phyloP scores from a whole-genome alignment of 64 coral and sea anemone species.

The Dendronephthya gigantea region DNA sequence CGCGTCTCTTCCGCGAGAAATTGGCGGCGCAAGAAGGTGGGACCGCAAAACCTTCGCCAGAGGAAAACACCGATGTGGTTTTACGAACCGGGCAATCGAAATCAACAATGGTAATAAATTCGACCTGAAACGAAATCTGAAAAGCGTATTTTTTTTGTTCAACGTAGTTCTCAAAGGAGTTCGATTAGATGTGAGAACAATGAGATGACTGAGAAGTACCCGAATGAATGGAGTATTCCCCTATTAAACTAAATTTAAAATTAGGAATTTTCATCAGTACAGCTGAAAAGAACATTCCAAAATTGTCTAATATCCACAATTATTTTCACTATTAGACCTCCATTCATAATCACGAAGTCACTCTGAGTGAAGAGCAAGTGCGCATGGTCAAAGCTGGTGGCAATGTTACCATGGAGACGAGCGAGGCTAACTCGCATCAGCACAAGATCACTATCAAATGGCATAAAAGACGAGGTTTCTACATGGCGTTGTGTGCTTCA shows the following conservation, averaged over 20 bases:
- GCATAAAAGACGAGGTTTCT: neutral
- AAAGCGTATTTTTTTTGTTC: too few species aligned
- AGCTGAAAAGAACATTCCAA: too few species aligned
- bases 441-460: neutral
- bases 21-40: neutral
- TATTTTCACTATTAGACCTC: too few species aligned
- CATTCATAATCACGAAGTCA: slow-evolving; percentile 36
- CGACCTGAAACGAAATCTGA: too few species aligned
- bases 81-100: slow-evolving; percentile 5
- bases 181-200: too few species aligned
- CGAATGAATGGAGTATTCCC: too few species aligned
- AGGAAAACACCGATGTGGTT: neutral
- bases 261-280: too few species aligned
- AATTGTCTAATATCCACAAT: neutral
- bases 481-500: neutral
- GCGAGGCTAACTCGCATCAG: neutral
- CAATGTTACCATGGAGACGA: neutral
- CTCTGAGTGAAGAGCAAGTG: slow-evolving; percentile 28
- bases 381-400: neutral
- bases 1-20: slow-evolving; percentile 1
- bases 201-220: too few species aligned
- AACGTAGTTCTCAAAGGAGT: too few species aligned
- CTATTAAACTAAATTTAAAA: too few species aligned
- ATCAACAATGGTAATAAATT: too few species aligned
- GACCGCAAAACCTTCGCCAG: neutral